These are phyloP conservation scores for Caloenas nicobarica DNA, from an alignment of 2,113 vertebrate species.

Conservation along the genomic window DNA sequence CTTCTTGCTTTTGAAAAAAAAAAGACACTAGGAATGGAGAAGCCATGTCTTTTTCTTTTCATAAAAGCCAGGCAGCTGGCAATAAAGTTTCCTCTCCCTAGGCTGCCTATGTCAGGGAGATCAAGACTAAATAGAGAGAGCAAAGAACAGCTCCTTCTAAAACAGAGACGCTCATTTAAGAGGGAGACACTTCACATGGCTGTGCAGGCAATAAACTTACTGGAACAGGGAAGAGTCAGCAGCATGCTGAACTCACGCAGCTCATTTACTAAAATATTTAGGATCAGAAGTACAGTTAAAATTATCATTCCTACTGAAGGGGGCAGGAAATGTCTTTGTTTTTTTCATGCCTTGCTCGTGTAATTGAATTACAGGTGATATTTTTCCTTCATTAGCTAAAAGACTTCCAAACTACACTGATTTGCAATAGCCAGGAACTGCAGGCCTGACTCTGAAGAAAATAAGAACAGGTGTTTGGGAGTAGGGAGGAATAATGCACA, in stretches of 20 bases:
- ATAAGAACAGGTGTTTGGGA: not conserved
- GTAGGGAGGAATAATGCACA: not conserved
- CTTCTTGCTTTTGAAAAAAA: not conserved
- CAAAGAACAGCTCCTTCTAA: constrained; percentile 43
- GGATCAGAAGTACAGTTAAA: not conserved
- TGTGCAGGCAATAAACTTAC: constrained; percentile 25
- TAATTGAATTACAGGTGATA: not conserved
- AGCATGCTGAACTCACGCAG: not conserved
- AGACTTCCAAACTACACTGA: not conserved
- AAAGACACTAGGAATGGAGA: not conserved
- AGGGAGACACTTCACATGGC: constrained; percentile 8
- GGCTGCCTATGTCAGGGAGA: not conserved
- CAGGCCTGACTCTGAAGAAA: not conserved
- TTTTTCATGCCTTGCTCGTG: not conserved
- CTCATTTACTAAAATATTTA: not conserved
- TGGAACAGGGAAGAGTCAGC: not conserved
- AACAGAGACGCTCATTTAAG: constrained; percentile 32
- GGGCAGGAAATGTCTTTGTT: not conserved
- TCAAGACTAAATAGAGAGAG: not conserved
- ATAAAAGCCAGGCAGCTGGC: not conserved
- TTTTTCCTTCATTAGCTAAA: not conserved
- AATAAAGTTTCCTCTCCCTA: not conserved
- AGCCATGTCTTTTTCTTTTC: not conserved
- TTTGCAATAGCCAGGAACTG: not conserved
- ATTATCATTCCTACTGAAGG: not conserved